Evolutionary conservation across 2,113 vertebrate genomes (phyloP), one percentile per base, ranked within the genome.

Genomic region (Osmerus mordax): DNA sequence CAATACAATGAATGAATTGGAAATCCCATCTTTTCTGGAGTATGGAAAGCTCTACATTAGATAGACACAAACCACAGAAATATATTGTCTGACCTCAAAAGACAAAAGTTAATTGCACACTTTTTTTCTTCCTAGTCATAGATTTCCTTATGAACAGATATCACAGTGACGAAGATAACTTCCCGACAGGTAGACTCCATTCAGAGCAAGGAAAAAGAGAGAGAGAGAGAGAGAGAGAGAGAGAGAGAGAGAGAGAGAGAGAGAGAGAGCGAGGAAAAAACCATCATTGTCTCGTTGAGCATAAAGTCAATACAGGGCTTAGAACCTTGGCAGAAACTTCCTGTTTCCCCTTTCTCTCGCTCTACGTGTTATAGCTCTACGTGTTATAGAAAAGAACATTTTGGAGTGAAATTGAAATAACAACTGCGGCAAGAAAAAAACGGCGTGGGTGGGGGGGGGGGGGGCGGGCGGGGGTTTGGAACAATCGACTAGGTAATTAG

Each of bases 391-490:
- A 74, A 78, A 71, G 75, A 41, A 69, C 36, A 41, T 41, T 84
- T 71, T 71, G 69, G 81, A 84, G 74, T 82, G 66, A 84, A 87
- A 87, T 75, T 81, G 79, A 83, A 88, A 84, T 78, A 88, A 85
- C 81, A 89, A 84, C 82, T 72, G 73, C 79, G 65, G 81, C 77
- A 82, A 83, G 81, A 80, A 79, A 65, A 74, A 78, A 78, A 75
- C 69, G 67, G 65, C 73, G 62, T 81, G 70, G 21, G 36, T 73
- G 29, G 32, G 47, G 69, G 52, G 21, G 16, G 23, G 67, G n/a
- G n/a, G n/a, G n/a, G n/a, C n/a, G 32, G 47, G 69, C 25, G 21
- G 16, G 23, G 67, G 68, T 69, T 29, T 67, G 65, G 56, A 73
- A 84, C 81, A 83, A 82, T 73, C 82, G 74, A 78, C 67, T 82